These are phyloP conservation scores for Mimachlamys varia DNA, from an alignment of 2,888 invertebrate genomes.

Conservation along the genomic window DNA sequence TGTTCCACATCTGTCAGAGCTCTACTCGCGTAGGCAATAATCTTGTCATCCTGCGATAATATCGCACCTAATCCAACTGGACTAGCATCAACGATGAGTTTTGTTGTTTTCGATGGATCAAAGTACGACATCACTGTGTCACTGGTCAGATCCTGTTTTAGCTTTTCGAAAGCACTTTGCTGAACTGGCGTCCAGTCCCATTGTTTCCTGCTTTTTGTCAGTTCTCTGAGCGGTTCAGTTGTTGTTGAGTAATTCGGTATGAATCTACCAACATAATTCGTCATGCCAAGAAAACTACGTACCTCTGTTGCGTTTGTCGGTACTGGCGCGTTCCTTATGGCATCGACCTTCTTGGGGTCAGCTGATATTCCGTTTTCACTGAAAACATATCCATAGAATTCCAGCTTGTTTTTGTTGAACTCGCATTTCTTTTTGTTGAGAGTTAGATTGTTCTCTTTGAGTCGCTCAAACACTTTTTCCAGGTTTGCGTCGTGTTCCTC, in stretches of 20 bases:
- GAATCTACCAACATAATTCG: conserved; percentile 53
- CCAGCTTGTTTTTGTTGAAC: conserved; percentile 32
- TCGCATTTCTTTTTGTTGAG: conserved; percentile 42
- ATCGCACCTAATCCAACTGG: conserved; percentile 57
- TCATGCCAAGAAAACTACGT: no score
- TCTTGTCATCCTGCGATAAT: conserved; percentile 54
- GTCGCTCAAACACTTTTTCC: not conserved
- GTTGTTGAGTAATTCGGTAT: conserved; percentile 52
- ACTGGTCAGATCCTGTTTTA: conserved; percentile 53
- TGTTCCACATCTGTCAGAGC: conserved; percentile 55
- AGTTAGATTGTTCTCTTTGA: conserved; percentile 29
- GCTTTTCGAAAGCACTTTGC: conserved; percentile 53
- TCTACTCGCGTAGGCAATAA: conserved; percentile 54
- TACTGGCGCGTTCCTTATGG: no score
- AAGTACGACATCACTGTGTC: conserved; percentile 55
- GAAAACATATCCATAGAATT: conserved; percentile 51
- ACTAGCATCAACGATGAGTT: no score
- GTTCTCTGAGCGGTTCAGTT: conserved; percentile 36
- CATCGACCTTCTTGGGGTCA: no score
- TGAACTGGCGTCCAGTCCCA: conserved; percentile 45
- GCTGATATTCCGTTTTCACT: conserved; percentile 43
- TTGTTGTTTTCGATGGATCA: conserved; percentile 43
- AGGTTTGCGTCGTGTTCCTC: conserved; percentile 35
- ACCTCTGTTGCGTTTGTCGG: no score
- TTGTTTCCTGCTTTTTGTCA: conserved; percentile 23